These are phyloP conservation scores for Pteria penguin DNA, from an alignment of 2,888 invertebrate genomes.

Conservation along the genomic window DNA sequence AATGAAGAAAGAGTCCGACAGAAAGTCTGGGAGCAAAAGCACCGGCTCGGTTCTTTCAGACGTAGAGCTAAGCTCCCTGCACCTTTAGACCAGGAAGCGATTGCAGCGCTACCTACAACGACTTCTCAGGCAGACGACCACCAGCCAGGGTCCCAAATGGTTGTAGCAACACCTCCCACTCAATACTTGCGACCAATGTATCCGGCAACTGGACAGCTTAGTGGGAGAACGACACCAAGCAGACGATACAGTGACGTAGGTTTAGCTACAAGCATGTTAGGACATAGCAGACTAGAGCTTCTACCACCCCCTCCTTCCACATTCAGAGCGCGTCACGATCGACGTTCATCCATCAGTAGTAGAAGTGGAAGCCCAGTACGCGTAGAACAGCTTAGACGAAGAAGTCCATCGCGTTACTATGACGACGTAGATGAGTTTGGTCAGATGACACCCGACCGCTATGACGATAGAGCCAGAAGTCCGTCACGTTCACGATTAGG, in stretches of 20 bases:
- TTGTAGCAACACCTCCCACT: constrained; percentile 43
- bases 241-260: constrained; percentile 47
- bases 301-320: constrained; percentile 22
- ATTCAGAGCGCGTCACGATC: constrained; percentile 21
- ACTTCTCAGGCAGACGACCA: constrained; percentile 19
- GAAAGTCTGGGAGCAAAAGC: constrained; percentile 78
- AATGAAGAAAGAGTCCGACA: constrained; percentile 77
- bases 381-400: constrained; percentile 51
- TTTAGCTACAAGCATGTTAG: constrained; percentile 37
- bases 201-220: constrained; percentile 44
- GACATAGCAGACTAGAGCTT: constrained; percentile 23
- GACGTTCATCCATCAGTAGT: constrained; percentile 55
- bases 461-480: constrained; percentile 66
- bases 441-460: constrained; percentile 58
- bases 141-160: constrained; percentile 27
- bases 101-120: constrained; percentile 30
- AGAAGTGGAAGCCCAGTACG: constrained; percentile 66
- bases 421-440: constrained; percentile 66
- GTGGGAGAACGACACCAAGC: constrained; percentile 42
- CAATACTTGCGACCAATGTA: constrained; percentile 49
- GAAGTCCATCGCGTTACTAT: constrained; percentile 66
- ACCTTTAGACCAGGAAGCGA: constrained; percentile 57
- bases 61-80: constrained; percentile 67
- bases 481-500: constrained; percentile 69
- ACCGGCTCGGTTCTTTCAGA: constrained; percentile 72